phyloP scores from a whole-genome alignment of 1,140 invertebrate species.

The Wasmannia auropunctata region DNA sequence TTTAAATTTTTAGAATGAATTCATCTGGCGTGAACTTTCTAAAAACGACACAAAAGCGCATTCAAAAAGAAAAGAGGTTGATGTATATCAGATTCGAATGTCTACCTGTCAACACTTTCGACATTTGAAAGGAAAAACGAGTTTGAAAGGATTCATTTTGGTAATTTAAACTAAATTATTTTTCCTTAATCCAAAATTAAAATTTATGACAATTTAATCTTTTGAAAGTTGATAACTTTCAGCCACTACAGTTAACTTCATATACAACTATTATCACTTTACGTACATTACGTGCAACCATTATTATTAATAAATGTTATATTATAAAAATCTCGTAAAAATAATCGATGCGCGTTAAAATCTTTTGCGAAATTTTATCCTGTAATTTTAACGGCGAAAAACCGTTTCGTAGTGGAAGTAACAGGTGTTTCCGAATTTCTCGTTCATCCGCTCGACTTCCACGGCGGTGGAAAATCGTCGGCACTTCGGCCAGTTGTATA shows the following conservation, averaged over 20 bases:
- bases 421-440: slow-evolving; percentile 3
- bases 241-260: not conserved
- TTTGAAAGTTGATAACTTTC: not conserved
- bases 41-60: not conserved
- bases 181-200: not conserved
- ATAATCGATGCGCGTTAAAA: not conserved
- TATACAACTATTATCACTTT: too few species aligned
- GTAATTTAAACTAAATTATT: not conserved
- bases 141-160: not conserved
- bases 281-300: not conserved
- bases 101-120: not conserved
- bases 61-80: not conserved
- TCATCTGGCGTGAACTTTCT: not conserved
- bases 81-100: not conserved
- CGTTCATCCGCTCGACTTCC: not conserved
- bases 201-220: not conserved
- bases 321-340: not conserved
- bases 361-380: not conserved
- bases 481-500: not conserved
- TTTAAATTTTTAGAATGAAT: not conserved
- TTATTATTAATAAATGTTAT: not conserved
- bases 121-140: not conserved
- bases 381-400: not conserved
- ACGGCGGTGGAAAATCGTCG: not conserved
- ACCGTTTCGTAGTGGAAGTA: not conserved